These are phyloP conservation scores for Calephelis perditalis DNA, from an alignment of 2,888 invertebrate genomes.

Conservation along the genomic window DNA sequence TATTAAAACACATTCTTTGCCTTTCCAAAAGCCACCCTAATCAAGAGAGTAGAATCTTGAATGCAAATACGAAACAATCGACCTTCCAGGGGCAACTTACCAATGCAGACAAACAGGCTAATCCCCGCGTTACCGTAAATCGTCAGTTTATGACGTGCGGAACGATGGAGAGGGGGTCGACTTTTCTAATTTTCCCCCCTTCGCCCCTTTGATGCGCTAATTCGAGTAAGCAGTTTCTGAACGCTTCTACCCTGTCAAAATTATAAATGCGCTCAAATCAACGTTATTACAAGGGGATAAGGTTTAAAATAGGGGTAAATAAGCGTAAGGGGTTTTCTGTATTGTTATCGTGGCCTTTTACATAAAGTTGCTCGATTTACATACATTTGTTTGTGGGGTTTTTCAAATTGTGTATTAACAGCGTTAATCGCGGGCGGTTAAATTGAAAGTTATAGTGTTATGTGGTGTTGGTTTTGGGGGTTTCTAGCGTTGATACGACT, in stretches of 20 bases:
- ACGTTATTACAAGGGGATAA: slow-evolving; percentile 39
- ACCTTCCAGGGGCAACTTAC: slow-evolving; percentile 11
- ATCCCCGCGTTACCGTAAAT: slow-evolving; percentile 79
- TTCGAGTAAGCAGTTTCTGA: slow-evolving; percentile 78
- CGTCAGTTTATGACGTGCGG: slow-evolving; percentile 80
- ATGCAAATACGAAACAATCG: slow-evolving; percentile 12
- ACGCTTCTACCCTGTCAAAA: slow-evolving; percentile 63
- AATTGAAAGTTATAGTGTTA: slow-evolving; percentile 37
- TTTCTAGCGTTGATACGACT: too few species aligned
- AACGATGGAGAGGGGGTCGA: slow-evolving; percentile 56
- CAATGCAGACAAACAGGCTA: slow-evolving; percentile 75
- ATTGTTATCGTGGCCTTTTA: slow-evolving; percentile 67
- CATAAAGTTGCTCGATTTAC: slow-evolving; percentile 74
- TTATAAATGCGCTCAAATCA: slow-evolving; percentile 30
- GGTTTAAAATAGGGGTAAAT: slow-evolving; percentile 35
- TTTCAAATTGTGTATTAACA: slow-evolving; percentile 74
- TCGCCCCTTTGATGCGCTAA: slow-evolving; percentile 75
- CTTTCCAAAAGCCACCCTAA: slow-evolving; percentile 1
- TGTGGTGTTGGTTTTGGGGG: neutral
- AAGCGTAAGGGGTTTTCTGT: slow-evolving; percentile 33
- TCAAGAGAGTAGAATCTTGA: slow-evolving; percentile 7
- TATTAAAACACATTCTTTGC: neutral
- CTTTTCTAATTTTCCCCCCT: slow-evolving; percentile 73
- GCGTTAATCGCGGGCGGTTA: slow-evolving; percentile 59
- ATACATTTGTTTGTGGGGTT: slow-evolving; percentile 76